Evolutionary conservation across 2,888 invertebrate species (phyloP).

Genomic region (Morpho achilles): DNA sequence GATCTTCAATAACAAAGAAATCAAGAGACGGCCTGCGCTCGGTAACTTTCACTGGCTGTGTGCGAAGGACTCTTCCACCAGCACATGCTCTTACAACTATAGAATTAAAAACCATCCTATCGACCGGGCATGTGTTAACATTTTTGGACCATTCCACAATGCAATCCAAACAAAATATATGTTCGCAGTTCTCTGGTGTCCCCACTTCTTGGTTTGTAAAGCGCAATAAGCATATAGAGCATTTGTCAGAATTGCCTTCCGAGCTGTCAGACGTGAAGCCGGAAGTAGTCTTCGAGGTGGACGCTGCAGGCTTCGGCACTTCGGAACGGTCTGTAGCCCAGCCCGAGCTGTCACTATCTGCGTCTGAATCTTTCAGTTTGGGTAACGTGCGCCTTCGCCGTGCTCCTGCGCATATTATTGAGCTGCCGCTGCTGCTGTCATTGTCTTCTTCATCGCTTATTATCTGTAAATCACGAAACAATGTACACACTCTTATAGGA

Average conservation of each 20-base stretch:
- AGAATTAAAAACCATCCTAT: slow-evolving; percentile 87
- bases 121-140: slow-evolving; percentile 96
- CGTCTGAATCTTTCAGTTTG: slow-evolving; percentile 54
- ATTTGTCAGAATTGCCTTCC: slow-evolving; percentile 88
- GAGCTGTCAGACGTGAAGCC: slow-evolving; percentile 80
- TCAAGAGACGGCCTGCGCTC: slow-evolving; percentile 76
- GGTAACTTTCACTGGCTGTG: slow-evolving; percentile 80
- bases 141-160: slow-evolving; percentile 97
- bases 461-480: slow-evolving; percentile 60
- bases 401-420: slow-evolving; percentile 42
- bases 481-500: too few relatives aligned
- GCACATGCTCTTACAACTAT: slow-evolving; percentile 86
- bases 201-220: slow-evolving; percentile 90
- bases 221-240: slow-evolving; percentile 92
- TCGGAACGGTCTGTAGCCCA: slow-evolving; percentile 47
- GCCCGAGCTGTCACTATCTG: slow-evolving; percentile 57
- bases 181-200: slow-evolving; percentile 92
- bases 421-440: slow-evolving; percentile 59
- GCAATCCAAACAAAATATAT: slow-evolving; percentile 93
- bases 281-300: slow-evolving; percentile 34
- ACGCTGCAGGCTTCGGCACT: slow-evolving; percentile 15
- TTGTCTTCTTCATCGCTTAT: slow-evolving; percentile 70
- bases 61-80: slow-evolving; percentile 82
- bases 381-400: slow-evolving; percentile 56
- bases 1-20: slow-evolving; percentile 76